Evolutionary conservation across 2,797 vertebrate species (phyloP), one percentile per base, ranked within the genome.

Genomic region (Pitangus sulphuratus): DNA sequence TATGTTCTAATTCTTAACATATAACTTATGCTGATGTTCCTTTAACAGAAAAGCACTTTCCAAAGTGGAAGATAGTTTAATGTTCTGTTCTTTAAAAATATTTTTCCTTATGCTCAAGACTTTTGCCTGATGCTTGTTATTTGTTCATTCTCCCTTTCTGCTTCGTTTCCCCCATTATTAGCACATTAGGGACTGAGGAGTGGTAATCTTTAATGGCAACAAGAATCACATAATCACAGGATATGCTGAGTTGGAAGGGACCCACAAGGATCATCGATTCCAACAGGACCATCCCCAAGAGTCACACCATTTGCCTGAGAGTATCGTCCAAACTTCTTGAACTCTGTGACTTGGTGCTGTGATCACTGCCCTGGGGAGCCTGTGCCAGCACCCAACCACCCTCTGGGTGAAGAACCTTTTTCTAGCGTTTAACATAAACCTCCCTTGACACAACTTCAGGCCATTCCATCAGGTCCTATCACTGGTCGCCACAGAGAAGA

Each of bases 21-120:
- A 54, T 65, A 91, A 77, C 66, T 93, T 91, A 89, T 89, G 64
- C 9, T 83, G 64, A 79, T 76, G 40, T 95, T 95, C 64, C 53
- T 93, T 61, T 94, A 84, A 89, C 39, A 87, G 64, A 60, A 92
- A 84, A 93, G 31, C 39, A 39, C 21, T 76, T 53, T 31, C 33
- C 75, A 75, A 75, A 91, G 50, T 64, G 57, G 47, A 58, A 83
- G 53, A 53, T 92, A 39, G 31, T 61, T 84, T 78, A 7, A 39
- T 71, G 47, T 5, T 31, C 71, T 77, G 48, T 42, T 92, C 94
- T 85, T 76, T 91, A 90, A 95, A 95, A 93, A 48, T 75, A 86
- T 84, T 48, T 80, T 87, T 66, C 42, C 37, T 64, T 83, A 68
- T 26, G 26, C 40, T 50, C 9, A 31, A 85, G 48, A 68, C 25